A percentile compares a stretch with the other conserved stretches of the same genome.
Conservation (phyloP, 2,888 invertebrate species). For the Kuschelorhynchus macadamiae region DNA sequence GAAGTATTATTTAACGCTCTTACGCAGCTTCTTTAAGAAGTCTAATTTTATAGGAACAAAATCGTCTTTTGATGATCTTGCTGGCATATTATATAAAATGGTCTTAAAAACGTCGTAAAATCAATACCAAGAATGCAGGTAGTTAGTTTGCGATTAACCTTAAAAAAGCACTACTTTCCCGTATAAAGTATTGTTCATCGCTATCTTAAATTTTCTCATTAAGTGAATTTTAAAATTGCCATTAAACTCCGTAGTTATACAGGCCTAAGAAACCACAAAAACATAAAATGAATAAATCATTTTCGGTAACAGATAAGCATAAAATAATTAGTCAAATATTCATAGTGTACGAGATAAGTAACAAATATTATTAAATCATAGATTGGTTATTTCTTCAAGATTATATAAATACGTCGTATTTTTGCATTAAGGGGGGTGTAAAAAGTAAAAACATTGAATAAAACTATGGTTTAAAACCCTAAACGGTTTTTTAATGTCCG, state of each 20-base stretch:
- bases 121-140: constrained; percentile 26
- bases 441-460: no score
- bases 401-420: no score
- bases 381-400: no score
- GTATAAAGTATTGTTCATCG: constrained; percentile 19
- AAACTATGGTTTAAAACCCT: no score
- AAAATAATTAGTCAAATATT: no score
- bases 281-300: no score
- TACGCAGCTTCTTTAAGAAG: constrained; percentile 10
- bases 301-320: no score
- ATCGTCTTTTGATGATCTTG: constrained; percentile 30
- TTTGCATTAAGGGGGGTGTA: no score
- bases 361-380: no score
- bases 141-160: constrained; percentile 42
- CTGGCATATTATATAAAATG: constrained; percentile 40
- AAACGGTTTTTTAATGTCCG: no score
- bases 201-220: constrained; percentile 28
- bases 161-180: constrained; percentile 35
- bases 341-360: no score
- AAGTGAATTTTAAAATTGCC: constrained; percentile 11
- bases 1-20: constrained; percentile 3
- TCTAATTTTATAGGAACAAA: constrained; percentile 18
- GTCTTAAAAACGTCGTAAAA: constrained; percentile 27
- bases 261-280: no score
- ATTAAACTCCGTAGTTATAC: constrained; percentile 2